Base-by-base conservation (phyloP, 2,888 invertebrate species). In the Plebejus argus region DNA sequence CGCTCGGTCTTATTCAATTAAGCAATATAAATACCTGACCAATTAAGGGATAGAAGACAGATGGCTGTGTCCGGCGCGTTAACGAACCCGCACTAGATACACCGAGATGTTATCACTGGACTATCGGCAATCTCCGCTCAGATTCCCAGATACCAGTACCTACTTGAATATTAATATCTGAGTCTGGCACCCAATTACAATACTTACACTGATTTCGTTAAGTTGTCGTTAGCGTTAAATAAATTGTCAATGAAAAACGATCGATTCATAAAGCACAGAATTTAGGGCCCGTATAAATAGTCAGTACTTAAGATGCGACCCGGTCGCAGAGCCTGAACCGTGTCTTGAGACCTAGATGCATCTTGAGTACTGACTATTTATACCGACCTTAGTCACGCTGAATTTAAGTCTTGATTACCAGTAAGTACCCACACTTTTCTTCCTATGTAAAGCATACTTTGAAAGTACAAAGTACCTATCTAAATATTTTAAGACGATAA, bases 141-240 rank as follows among this genome's bases (percentile, higher is more conserved):
- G 74, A 74, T 74, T 28, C 23, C 53, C 53, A 39, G 72, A 72
- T 49, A 74, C 28, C 28, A 49, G 39, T 1, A 20, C n/a, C n/a
- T n/a, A n/a, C 39, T 72, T 20, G 72, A 72, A 72, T 72, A 72
- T 72, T 72, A 72, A 72, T 45, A 72, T 72, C 72, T 20, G 72
- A 72, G 20, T 23, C 20, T n/a, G 4, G 33, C 39, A 71, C 71
- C 71, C 71, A 39, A 71, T 71, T 39, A 66, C 28, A 33, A 12
- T 66, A 39, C n/a, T 71, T 71, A 66, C 28, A 33, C 28, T 15
- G 28, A 28, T 28, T 66, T 6, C 6, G 28, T 66, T 66, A 66
- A 66, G 28, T 66, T 28, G 15, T 66, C 66, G 61, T 23, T 66
- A 66, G 20, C 15, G 1, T 61, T 61, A 10, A 61, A 61, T 61